A percentile compares a stretch with the other conserved stretches of the same genome.
These are phyloP conservation scores for Aphelenchoides besseyi DNA, from an alignment of 1,140 invertebrate species.

Conservation along the genomic window DNA sequence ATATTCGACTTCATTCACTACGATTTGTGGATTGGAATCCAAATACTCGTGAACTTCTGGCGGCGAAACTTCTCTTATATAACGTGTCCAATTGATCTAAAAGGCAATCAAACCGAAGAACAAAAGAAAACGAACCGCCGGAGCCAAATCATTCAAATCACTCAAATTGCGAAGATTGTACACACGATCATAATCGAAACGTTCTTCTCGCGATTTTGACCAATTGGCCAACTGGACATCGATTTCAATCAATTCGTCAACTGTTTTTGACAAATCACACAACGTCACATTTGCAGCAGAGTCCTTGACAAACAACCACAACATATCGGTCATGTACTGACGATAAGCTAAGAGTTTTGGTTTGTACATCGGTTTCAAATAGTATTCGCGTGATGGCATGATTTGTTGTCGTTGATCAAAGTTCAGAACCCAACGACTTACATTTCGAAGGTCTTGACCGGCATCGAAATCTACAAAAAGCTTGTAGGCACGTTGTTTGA, in stretches of 20 bases:
- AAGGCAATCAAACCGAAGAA: background rate
- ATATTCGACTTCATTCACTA: conserved; percentile 42
- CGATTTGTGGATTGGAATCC: conserved; percentile 41
- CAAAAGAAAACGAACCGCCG: conserved; percentile 10
- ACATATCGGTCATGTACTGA: conserved; percentile 41
- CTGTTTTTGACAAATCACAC: conserved; percentile 29
- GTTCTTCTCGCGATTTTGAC: conserved; percentile 49
- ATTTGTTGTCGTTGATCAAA: conserved; percentile 56
- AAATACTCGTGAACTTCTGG: conserved; percentile 46
- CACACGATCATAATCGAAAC: conserved; percentile 51
- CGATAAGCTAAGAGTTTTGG: conserved; percentile 56
- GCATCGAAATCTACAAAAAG: conserved; percentile 53
- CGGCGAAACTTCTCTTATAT: conserved; percentile 42
- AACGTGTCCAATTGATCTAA: conserved; percentile 47
- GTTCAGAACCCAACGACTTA: conserved; percentile 37
- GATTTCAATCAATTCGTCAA: conserved; percentile 46
- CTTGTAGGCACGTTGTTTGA: conserved; percentile 34
- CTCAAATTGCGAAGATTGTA: conserved; percentile 48
- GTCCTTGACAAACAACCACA: conserved; percentile 43
- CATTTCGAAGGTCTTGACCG: conserved; percentile 45
- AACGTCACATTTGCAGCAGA: conserved; percentile 29
- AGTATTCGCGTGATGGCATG: conserved; percentile 55
- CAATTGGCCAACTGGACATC: conserved; percentile 55
- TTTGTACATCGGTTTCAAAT: conserved; percentile 56
- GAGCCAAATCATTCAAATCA: conserved; percentile 39